phyloP scores from a whole-genome alignment of 2,888 invertebrate species.

The Leptothorax acervorum region DNA sequence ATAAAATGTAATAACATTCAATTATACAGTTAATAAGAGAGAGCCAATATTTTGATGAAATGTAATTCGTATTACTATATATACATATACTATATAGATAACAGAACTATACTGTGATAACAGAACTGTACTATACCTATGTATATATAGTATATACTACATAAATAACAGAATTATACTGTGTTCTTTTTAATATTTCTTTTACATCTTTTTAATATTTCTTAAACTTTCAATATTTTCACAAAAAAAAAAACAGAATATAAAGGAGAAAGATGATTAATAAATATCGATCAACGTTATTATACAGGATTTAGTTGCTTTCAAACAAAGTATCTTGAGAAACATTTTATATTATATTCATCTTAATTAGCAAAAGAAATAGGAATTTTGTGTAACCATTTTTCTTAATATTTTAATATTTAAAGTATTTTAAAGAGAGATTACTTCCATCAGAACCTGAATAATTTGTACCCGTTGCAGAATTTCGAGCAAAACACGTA shows the following conservation, averaged over 20 bases:
- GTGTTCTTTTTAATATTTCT: too few species aligned
- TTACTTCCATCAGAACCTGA: slow-evolving; percentile 16
- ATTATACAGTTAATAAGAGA: background rate
- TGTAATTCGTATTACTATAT: too few species aligned
- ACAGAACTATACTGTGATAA: too few species aligned
- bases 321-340: background rate
- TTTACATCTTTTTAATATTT: background rate
- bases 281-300: background rate
- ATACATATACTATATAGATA: too few species aligned
- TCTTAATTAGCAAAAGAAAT: background rate
- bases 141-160: too few species aligned
- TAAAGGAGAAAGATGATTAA: background rate
- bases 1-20: background rate
- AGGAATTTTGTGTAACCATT: background rate
- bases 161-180: too few species aligned
- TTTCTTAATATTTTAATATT: slow-evolving; percentile 8
- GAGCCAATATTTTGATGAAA: background rate
- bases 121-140: too few species aligned
- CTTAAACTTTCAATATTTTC: background rate
- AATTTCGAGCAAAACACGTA: slow-evolving; percentile 32
- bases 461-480: slow-evolving; percentile 30
- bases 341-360: background rate
- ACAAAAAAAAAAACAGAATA: background rate
- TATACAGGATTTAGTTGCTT: background rate
- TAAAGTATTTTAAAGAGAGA: slow-evolving; percentile 12